Conservation (phyloP, 2,113 vertebrate genomes). For the Oophaga pumilio region DNA sequence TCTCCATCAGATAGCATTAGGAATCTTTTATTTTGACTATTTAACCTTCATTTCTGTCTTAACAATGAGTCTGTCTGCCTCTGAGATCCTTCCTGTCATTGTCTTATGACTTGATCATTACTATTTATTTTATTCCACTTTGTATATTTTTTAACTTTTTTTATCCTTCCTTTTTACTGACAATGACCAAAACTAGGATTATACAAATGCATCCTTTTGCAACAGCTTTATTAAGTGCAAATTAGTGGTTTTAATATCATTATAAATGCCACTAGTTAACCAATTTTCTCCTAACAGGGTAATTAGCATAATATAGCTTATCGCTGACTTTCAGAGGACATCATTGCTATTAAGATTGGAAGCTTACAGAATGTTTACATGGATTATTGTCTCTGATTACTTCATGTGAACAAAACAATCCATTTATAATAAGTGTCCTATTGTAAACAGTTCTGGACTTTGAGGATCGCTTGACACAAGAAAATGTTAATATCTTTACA, state of each 20-base stretch:
- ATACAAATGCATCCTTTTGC: not conserved
- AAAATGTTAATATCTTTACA: conserved; percentile 37
- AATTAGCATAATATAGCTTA: conserved; percentile 6
- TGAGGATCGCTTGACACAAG: conserved; percentile 29
- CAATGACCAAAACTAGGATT: not conserved
- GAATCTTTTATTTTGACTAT: no score
- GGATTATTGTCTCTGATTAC: conserved; percentile 21
- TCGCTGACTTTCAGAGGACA: conserved; percentile 13
- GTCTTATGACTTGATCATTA: no score
- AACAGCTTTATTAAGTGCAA: not conserved
- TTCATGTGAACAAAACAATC: not conserved
- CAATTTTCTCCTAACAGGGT: not conserved
- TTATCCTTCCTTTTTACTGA: not conserved
- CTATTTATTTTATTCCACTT: no score
- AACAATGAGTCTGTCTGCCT: no score
- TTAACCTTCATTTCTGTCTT: no score
- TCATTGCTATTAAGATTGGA: not conserved
- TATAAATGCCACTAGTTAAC: not conserved
- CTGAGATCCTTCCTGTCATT: no score
- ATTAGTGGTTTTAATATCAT: not conserved
- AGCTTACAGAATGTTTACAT: conserved; percentile 10
- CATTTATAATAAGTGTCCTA: conserved; percentile 15
- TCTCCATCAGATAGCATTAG: no score
- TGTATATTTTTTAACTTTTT: not conserved
- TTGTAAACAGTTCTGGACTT: conserved; percentile 19